Evolutionary conservation across 2,797 vertebrate species (phyloP), one percentile per base, ranked within the genome.

Genomic region (Esox lucius): DNA sequence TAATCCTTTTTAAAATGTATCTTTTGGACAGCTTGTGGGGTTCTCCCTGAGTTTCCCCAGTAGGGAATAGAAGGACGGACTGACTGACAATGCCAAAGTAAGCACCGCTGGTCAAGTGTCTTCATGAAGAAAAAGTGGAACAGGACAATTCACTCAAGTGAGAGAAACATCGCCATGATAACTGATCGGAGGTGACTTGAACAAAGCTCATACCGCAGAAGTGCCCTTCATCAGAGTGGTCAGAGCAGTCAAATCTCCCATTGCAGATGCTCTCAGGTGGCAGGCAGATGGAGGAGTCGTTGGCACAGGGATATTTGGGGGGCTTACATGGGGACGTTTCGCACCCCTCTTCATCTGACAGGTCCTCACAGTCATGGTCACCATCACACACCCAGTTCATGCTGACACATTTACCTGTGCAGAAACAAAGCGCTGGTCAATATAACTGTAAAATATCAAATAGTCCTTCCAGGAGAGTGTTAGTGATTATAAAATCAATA

Each of bases 371-470:
- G 87, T 96, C 95, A 42, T 94, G 91, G 90, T 96, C 95, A 72
- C 95, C 95, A 83, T 96, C 95, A 84, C 95, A 96, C 1, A 96
- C 92, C 95, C 95, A 96, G 26, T 92, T 94, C 84, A 93, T 95
- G 86, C 94, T 95, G 90, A 96, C 93, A 80, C 95, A 96, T 90
- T 94, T 95, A 88, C 95, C 95, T 86, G 13, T 0, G 26, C 2
- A 19, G 15, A 62, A 9, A 39, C 42, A 13, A 46, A 46, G 12
- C 42, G 5, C 42, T 1, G 11, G 42, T 46, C 9, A 13, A 2
- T 13, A 46, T 46, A 4, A 2, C 9, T 5, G 42, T 46, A 46
- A 13, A 26, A 12, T 24, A 13, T 26, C 0, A 1, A 26, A 5
- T 13, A 61, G 22, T 13, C 56, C 22, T 13, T 61, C 9, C 12